Evolutionary conservation across 2,888 invertebrate genomes (phyloP), one percentile per base, ranked within the genome.

Genomic region (Agrilus cyanescens): DNA sequence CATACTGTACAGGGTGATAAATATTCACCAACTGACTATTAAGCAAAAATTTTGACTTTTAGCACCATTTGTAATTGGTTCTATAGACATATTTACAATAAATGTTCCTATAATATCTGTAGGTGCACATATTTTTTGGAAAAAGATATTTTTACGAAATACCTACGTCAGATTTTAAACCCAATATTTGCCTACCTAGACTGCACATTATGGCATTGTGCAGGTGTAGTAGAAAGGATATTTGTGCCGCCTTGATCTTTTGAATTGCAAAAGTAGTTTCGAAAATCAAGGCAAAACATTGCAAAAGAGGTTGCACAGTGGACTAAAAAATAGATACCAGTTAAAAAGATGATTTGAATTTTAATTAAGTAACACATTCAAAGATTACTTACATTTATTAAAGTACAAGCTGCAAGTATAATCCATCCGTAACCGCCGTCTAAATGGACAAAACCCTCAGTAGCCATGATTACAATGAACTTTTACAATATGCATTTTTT

Each of bases 401-500:
- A 51, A 25, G 67, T 61, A 35, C 63, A 64, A 12, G 65, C 67
- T 10, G 60, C 48, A 25, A 71, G 63, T 32, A 72, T 59, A 31
- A 69, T 53, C 71, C 71, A 72, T 16, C 71, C 72, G 60, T 71
- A 72, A 20, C 72, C 72, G 20, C 68, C 69, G 49, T 72, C 72
- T 2, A 67, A 68, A 16, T 62, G 57, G 41, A 30, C 12, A 18
- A 32, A 25, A 38, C 20, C 37, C 35, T 15, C 32, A 18, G 12
- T 12, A 18, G 25, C 13, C 29, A 37, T 20, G 12, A 32, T 20
- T 12, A 37, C 4, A 38, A 38, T 30, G 14, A n/a, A 32, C 8
- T 2, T 10, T 25, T 18, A n/a, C 31, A 20, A 12, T 37, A 41
- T n/a, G n/a, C n/a, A n/a, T n/a, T n/a, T n/a, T n/a, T n/a, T n/a